Percentiles rank a stretch among this genome's conserved stretches.
These are phyloP conservation scores for Drosophila maculinotata DNA, from an alignment of 2,888 invertebrate species.

Conservation along the genomic window DNA sequence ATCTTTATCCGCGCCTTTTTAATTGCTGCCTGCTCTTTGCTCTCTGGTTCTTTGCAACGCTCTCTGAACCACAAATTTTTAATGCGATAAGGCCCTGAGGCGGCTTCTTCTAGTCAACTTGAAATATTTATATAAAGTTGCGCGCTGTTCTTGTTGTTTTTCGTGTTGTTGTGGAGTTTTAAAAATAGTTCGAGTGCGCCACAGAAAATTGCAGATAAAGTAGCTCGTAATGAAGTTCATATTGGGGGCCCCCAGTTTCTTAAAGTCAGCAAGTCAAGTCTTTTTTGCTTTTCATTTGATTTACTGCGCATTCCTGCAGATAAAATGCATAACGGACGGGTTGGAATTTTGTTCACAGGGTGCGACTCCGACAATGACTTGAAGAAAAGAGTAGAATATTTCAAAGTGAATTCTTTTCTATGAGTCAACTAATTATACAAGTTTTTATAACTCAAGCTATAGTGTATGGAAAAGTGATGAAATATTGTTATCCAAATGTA, in stretches of 20 bases:
- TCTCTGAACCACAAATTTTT: slow-evolving; percentile 19
- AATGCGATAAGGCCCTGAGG: slow-evolving; percentile 26
- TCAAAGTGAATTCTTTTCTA: slow-evolving; percentile 25
- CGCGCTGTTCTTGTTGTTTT: slow-evolving; percentile 19
- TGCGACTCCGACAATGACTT: slow-evolving; percentile 36
- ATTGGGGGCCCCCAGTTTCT: slow-evolving; percentile 2
- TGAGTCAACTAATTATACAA: slow-evolving; percentile 38
- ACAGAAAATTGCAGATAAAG: slow-evolving; percentile 47
- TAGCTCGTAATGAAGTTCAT: slow-evolving; percentile 25
- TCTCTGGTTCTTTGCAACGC: slow-evolving; percentile 1
- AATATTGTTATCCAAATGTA: slow-evolving; percentile 11
- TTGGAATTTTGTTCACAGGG: slow-evolving; percentile 31
- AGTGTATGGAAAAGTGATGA: slow-evolving; percentile 3
- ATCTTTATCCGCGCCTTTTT: slow-evolving; percentile 40
- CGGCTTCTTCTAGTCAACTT: slow-evolving; percentile 16
- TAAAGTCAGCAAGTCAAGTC: slow-evolving; percentile 30
- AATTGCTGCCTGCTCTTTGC: slow-evolving; percentile 48
- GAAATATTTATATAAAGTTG: slow-evolving; percentile 13
- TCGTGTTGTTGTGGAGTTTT: slow-evolving; percentile 22
- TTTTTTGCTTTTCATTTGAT: slow-evolving; percentile 34
- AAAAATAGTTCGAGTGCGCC: slow-evolving; percentile 47
- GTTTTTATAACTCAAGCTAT: background rate
- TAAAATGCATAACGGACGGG: slow-evolving; percentile 40
- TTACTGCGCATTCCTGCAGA: slow-evolving; percentile 41
- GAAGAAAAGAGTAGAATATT: slow-evolving; percentile 4